Conservation (phyloP, 2,888 invertebrate genomes). For the Aproaerema taeniolella region DNA sequence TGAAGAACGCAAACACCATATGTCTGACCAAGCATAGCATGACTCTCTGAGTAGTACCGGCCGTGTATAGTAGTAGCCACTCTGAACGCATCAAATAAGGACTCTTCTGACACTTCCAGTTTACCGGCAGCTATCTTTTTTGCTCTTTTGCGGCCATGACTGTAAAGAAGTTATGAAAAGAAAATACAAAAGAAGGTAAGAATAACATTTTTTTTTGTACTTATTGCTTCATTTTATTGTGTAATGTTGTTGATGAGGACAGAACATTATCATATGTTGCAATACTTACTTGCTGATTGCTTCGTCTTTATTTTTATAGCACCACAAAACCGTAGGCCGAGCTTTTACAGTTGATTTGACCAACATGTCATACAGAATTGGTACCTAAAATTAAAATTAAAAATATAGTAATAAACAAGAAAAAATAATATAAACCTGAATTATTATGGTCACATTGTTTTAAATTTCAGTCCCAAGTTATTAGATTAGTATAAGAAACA, state of each 20-base stretch:
- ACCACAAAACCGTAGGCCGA: conserved; percentile 97
- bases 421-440: too few relatives aligned
- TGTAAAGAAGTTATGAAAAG: conserved; percentile 33
- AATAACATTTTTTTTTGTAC: not conserved
- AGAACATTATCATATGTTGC: not conserved
- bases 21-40: conserved; percentile 98
- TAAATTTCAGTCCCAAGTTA: too few relatives aligned
- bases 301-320: conserved; percentile 96
- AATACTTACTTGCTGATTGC: conserved; percentile 87
- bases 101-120: conserved; percentile 93
- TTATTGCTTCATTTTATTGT: not conserved
- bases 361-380: conserved; percentile 97
- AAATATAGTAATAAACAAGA: too few relatives aligned
- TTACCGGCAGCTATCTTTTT: conserved; percentile 94
- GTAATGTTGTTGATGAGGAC: not conserved
- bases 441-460: too few relatives aligned
- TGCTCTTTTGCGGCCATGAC: conserved; percentile 95
- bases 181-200: too few relatives aligned
- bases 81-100: conserved; percentile 97
- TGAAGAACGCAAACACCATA: conserved; percentile 97
- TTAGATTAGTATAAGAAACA: not conserved
- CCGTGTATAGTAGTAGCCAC: conserved; percentile 98
- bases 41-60: conserved; percentile 98
- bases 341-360: conserved; percentile 96
- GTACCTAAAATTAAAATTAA: conserved; percentile 81